A percentile compares a stretch with the other conserved stretches of the same genome.
phyloP scores from a whole-genome alignment of 2,797 vertebrate genomes.

The Botia kubotai region DNA sequence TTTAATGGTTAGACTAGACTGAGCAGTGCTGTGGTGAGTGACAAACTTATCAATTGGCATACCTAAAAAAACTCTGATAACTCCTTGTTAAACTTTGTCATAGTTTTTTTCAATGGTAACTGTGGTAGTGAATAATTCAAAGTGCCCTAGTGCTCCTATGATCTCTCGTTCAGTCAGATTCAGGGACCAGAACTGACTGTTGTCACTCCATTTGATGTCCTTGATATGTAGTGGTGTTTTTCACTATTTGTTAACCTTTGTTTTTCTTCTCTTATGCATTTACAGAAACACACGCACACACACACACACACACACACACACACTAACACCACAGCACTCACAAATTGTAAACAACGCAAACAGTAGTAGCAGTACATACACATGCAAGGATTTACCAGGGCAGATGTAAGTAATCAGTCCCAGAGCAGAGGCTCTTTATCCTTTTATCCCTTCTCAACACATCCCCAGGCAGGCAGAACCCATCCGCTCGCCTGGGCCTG shows the following conservation, averaged over 20 bases:
- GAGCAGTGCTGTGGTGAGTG: neutral
- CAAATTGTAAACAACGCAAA: constrained; percentile 66
- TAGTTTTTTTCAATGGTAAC: too few relatives aligned
- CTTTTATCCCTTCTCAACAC: constrained; percentile 88
- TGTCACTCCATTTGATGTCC: neutral
- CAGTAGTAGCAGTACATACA: constrained; percentile 65
- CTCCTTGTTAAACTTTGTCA: too few relatives aligned
- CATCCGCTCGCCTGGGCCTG: constrained; percentile 56
- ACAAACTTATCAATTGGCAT: neutral
- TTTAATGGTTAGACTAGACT: too few relatives aligned
- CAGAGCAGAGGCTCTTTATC: constrained; percentile 87
- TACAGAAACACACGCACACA: too few relatives aligned
- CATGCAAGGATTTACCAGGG: constrained; percentile 78
- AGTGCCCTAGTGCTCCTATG: too few relatives aligned
- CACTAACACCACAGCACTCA: constrained; percentile 33
- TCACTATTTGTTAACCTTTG: neutral
- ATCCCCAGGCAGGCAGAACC: constrained; percentile 78
- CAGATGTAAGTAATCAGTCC: constrained; percentile 91
- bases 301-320: constrained; percentile 17
- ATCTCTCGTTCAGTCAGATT: neutral
- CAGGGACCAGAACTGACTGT: neutral
- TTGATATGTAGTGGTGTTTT: neutral
- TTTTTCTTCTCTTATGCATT: neutral
- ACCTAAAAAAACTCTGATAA: neutral
- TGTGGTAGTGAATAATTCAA: too few relatives aligned